Evolutionary conservation across 2,888 invertebrate species (phyloP).

Genomic region (Amblyjoppa proteus): DNA sequence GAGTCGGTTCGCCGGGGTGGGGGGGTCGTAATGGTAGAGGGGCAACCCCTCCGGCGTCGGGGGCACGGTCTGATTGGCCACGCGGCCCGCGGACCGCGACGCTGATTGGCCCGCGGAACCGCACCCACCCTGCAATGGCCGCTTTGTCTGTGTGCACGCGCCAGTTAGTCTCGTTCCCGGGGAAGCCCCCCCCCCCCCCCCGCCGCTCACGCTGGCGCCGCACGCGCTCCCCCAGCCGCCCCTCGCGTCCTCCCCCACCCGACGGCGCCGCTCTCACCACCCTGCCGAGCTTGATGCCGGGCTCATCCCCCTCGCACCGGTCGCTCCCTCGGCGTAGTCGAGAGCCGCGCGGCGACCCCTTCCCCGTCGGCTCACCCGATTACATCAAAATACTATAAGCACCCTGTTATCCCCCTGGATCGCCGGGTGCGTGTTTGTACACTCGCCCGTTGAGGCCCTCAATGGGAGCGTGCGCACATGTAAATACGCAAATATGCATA

Average conservation of each 20-base stretch:
- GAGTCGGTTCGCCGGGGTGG: too few relatives aligned
- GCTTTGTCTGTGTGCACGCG: slow-evolving; percentile 81
- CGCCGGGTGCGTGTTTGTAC: slow-evolving; percentile 59
- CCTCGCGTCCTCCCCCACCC: neutral
- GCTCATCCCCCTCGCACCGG: slow-evolving; percentile 48
- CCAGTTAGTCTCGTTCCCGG: slow-evolving; percentile 75
- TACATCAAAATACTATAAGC: slow-evolving; percentile 79
- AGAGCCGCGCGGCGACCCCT: slow-evolving; percentile 35
- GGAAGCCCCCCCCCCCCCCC: slow-evolving; percentile 38
- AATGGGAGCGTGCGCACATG: slow-evolving; percentile 32
- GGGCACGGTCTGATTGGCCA: slow-evolving; percentile 82
- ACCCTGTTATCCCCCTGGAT: slow-evolving; percentile 58
- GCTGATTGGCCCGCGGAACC: slow-evolving; percentile 84
- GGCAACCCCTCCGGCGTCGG: slow-evolving; percentile 70
- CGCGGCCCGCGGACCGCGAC: slow-evolving; percentile 79
- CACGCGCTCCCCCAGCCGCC: slow-evolving; percentile 62
- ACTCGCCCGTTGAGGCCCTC: slow-evolving; percentile 51
- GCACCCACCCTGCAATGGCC: slow-evolving; percentile 85
- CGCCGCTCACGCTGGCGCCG: slow-evolving; percentile 45
- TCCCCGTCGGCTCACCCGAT: slow-evolving; percentile 66
- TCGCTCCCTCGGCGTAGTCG: slow-evolving; percentile 10
- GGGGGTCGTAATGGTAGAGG: too few relatives aligned
- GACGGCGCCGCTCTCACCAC: slow-evolving; percentile 47
- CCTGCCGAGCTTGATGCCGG: neutral
- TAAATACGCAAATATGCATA: slow-evolving; percentile 45